Conservation (phyloP, 2,113 vertebrate genomes). For the Cinclus cinclus region DNA sequence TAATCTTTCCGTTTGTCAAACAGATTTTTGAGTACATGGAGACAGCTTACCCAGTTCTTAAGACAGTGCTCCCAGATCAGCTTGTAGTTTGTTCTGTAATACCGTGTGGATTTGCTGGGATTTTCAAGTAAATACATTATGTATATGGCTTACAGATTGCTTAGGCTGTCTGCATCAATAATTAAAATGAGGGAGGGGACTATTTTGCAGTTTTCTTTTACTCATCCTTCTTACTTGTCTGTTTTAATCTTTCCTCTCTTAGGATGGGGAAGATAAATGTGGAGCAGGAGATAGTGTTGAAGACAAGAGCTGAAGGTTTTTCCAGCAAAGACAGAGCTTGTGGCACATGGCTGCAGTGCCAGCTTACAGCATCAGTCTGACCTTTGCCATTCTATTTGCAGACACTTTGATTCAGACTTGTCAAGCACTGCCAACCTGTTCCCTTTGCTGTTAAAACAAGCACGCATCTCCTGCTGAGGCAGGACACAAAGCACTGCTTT, state of each 20-base stretch:
- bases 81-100: conserved; percentile 65
- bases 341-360: not conserved
- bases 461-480: not conserved
- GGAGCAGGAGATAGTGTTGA: not conserved
- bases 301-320: not conserved
- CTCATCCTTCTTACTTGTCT: not conserved
- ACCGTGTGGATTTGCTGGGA: conserved; percentile 65
- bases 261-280: not conserved
- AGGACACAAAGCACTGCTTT: not conserved
- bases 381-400: conserved; percentile 13
- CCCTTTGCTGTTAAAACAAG: not conserved
- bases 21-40: conserved; percentile 61
- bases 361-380: not conserved
- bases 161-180: conserved; percentile 68
- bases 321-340: not conserved
- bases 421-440: not conserved
- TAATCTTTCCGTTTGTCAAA: conserved; percentile 66
- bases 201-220: not conserved
- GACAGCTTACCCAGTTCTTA: conserved; percentile 61
- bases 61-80: conserved; percentile 54
- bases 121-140: conserved; percentile 75
- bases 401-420: not conserved
- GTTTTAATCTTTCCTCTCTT: not conserved
- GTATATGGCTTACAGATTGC: conserved; percentile 69
- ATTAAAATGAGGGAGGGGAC: conserved; percentile 56